Evolutionary conservation across 2,797 vertebrate genomes (phyloP), one percentile per base, ranked within the genome.

Genomic region (Bryconaethiops microstoma): DNA sequence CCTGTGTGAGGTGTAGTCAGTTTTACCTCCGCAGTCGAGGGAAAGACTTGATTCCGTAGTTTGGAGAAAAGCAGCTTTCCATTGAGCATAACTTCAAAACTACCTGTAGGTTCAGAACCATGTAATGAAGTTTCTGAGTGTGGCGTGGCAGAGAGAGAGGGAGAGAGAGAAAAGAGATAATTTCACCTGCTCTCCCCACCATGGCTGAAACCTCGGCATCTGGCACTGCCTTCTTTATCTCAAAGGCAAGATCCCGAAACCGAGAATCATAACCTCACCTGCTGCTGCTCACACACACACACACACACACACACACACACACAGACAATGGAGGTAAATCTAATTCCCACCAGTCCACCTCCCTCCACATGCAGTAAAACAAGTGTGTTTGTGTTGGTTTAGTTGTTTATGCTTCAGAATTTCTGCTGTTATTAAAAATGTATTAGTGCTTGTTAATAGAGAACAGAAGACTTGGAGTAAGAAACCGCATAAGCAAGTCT

Each of bases 261-360:
- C 60, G 23, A 63, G 60, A 29, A 4, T 35, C 60, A 63, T 63
- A 63, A 76, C 73, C 74, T 83, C 81, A 59, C 86, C 85, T 48
- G 3, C 40, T 25, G 17, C 23, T 23, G 17, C 70, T n/a, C 54
- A 85, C 82, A 87, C 77, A 86, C 83, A 83, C 80, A 86, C 87
- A 92, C 84, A 45, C 81, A 78, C 65, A 79, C 70, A 71, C 64
- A 76, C 83, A 63, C 23, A 63, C 59, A 62, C 59, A n/a, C n/a
- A n/a, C n/a, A n/a, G n/a, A n/a, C n/a, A n/a, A n/a, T n/a, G n/a
- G n/a, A n/a, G n/a, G n/a, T n/a, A n/a, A n/a, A n/a, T n/a, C n/a
- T n/a, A n/a, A n/a, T n/a, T n/a, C n/a, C n/a, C n/a, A n/a, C n/a
- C n/a, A n/a, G n/a, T n/a, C n/a, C n/a, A n/a, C n/a, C n/a, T n/a